Conservation (phyloP, 2,888 invertebrate species). For the Lepidocyrtinus sp. region DNA sequence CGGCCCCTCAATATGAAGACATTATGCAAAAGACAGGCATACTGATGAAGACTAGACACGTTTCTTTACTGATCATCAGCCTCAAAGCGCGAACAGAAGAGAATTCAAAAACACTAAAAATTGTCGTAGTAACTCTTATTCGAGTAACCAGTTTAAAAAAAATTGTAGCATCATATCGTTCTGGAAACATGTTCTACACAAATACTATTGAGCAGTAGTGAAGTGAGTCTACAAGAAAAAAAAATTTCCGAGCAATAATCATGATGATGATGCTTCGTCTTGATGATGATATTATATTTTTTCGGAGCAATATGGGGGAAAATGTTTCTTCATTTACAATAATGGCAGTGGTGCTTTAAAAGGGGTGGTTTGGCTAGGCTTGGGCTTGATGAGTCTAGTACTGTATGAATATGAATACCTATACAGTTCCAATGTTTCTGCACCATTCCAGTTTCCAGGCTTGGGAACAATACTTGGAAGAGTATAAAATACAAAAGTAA, state of each 20-base stretch:
- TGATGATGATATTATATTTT: conserved; percentile 12
- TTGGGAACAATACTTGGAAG: background rate
- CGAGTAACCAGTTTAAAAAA: background rate
- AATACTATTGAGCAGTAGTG: background rate
- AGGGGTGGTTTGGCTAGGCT: background rate
- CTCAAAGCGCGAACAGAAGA: too few relatives aligned
- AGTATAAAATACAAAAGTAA: background rate
- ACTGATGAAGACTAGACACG: background rate
- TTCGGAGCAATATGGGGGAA: conserved; percentile 10
- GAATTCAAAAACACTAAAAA: background rate
- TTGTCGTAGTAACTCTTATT: conserved; percentile 18
- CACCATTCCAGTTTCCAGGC: background rate
- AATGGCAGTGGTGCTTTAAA: background rate
- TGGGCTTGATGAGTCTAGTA: background rate
- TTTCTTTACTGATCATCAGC: conserved; percentile 12
- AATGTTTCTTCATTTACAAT: conserved; percentile 18
- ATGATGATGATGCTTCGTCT: conserved; percentile 3
- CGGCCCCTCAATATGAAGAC: background rate
- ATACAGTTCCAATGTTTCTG: too few relatives aligned
- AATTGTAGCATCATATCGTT: too few relatives aligned
- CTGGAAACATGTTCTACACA: background rate
- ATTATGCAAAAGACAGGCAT: conserved; percentile 11
- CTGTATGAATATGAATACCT: too few relatives aligned
- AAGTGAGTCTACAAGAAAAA: background rate
- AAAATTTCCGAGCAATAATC: conserved; percentile 18